Evolutionary conservation across 2,888 invertebrate genomes (phyloP).

Genomic region (Drosophila buzzatii): DNA sequence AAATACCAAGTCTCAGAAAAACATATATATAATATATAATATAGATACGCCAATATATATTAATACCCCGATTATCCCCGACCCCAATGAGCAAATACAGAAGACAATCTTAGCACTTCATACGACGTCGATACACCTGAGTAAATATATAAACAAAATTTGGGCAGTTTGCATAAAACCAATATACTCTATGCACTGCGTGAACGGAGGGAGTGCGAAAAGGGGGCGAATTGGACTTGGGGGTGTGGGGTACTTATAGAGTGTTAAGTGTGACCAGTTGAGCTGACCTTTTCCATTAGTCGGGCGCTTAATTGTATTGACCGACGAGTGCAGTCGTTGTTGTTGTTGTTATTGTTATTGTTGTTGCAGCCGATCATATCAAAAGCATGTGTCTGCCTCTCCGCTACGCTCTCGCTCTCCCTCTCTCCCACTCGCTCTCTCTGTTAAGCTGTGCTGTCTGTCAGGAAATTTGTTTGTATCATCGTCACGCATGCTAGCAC

Average conservation of each 20-base stretch:
- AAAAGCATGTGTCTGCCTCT: slow-evolving; percentile 20
- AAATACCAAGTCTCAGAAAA: neutral
- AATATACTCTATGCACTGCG: slow-evolving; percentile 71
- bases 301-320: slow-evolving; percentile 68
- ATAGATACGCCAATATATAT: too few species aligned
- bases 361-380: slow-evolving; percentile 62
- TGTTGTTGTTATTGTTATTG: slow-evolving; percentile 58
- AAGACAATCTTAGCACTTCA: too few species aligned
- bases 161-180: neutral
- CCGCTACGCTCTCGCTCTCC: neutral
- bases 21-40: too few species aligned
- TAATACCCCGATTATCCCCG: too few species aligned
- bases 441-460: slow-evolving; percentile 1
- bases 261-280: slow-evolving; percentile 13
- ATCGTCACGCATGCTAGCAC: slow-evolving; percentile 81
- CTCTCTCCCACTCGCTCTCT: neutral
- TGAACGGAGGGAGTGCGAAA: slow-evolving; percentile 60
- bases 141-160: neutral
- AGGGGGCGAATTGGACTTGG: neutral
- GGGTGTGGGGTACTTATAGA: neutral
- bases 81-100: too few species aligned
- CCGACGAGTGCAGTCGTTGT: slow-evolving; percentile 57
- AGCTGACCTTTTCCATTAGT: slow-evolving; percentile 15
- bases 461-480: slow-evolving; percentile 76
- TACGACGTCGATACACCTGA: neutral